Evolutionary conservation across 2,888 invertebrate genomes (phyloP).

Genomic region (Drosophila yooni): DNA sequence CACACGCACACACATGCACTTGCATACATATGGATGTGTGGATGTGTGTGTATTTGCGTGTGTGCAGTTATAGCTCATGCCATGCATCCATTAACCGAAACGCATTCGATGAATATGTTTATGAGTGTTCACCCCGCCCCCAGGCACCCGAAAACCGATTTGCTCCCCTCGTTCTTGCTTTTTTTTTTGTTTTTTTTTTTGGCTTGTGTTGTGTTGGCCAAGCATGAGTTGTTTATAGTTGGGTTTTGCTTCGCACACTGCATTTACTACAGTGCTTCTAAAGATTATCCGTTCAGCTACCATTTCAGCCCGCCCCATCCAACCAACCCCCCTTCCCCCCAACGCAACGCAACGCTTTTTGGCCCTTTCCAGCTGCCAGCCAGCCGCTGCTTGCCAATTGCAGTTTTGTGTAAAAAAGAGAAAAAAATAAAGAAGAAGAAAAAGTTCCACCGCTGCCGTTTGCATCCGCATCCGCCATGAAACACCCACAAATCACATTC

Average conservation of each 20-base stretch:
- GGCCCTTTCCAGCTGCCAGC: neutral
- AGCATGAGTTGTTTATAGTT: constrained; percentile 57
- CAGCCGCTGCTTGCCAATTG: constrained; percentile 39
- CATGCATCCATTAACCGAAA: constrained; percentile 31
- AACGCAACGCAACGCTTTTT: too few species aligned
- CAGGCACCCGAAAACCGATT: neutral
- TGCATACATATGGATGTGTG: neutral
- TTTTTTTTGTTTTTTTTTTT: neutral
- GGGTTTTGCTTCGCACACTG: constrained; percentile 22
- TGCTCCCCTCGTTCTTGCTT: neutral
- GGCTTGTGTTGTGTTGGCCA: neutral
- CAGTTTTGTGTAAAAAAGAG: constrained; percentile 30
- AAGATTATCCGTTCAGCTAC: constrained; percentile 51
- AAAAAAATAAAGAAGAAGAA: constrained; percentile 24
- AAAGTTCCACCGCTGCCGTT: constrained; percentile 37
- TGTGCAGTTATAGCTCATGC: constrained; percentile 12
- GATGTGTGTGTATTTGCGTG: constrained; percentile 1
- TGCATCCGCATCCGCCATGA: constrained; percentile 60
- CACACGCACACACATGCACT: neutral
- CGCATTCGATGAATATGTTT: constrained; percentile 58
- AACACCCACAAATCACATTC: constrained; percentile 63
- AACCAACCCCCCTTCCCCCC: neutral
- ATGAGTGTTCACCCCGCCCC: constrained; percentile 23
- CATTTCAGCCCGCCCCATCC: neutral
- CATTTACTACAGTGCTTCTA: constrained; percentile 38